These are phyloP conservation scores for Temnothorax curvispinosus DNA, from an alignment of 1,140 invertebrate genomes.

Conservation along the genomic window DNA sequence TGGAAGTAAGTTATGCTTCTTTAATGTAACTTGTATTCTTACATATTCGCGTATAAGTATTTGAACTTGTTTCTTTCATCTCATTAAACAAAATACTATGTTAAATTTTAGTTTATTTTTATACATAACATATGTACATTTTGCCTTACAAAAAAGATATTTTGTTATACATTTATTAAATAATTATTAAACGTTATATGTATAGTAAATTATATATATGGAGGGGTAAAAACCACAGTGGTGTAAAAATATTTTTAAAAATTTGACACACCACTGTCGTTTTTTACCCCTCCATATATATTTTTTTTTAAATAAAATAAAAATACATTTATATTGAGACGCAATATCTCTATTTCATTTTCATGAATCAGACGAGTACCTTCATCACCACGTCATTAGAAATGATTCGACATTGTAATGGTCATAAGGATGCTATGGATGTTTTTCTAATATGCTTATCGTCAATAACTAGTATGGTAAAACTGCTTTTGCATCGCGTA, in stretches of 20 bases:
- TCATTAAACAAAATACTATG: not conserved
- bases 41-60: not conserved
- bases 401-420: conserved; percentile 54
- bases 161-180: not conserved
- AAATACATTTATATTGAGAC: not conserved
- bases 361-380: conserved; percentile 44
- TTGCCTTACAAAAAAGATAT: not conserved
- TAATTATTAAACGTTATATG: not conserved
- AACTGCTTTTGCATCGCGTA: conserved; percentile 36
- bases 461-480: conserved; percentile 42
- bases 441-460: conserved; percentile 52
- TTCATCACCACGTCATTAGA: conserved; percentile 47
- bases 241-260: too few species aligned
- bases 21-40: not conserved
- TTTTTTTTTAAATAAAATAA: not conserved
- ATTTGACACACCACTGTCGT: too few species aligned
- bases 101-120: not conserved
- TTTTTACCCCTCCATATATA: too few species aligned
- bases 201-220: not conserved
- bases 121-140: too few species aligned
- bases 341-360: not conserved
- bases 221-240: too few species aligned
- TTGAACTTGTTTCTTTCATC: not conserved
- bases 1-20: conserved; percentile 52
- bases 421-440: conserved; percentile 41